Evolutionary conservation across 1,140 invertebrate genomes (phyloP), one percentile per base, ranked within the genome.

Genomic region (Trypoxylus dichotomus): DNA sequence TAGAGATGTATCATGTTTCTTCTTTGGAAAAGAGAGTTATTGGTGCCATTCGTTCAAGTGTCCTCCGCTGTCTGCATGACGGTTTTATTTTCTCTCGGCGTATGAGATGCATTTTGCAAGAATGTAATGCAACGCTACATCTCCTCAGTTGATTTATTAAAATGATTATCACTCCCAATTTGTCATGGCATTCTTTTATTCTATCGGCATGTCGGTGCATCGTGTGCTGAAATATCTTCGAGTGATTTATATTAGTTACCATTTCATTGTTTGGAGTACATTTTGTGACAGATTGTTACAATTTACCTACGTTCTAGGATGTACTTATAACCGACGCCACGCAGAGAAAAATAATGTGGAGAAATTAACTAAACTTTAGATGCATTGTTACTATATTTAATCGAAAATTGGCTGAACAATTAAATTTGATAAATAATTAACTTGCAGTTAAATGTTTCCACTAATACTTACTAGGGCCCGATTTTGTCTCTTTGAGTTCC

Each of bases 1-100:
- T 68, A 29, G 27, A 68, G 27, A 25, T 68, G 60, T 68, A 68
- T 68, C 60, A 68, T 68, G 60, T 63, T 63, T 63, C 3, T 29
- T 3, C 13, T 27, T 68, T 54, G 47, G 13, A 15, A 19, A 19
- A 54, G 15, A 54, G 15, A 19, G 60, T 27, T 68, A 24, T 24
- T 54, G 24, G 7, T 29, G 60, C 21, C 27, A 10, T 68, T 68
- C 27, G 27, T 68, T 13, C 13, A 68, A 24, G 11, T 27, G 60
- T 68, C 60, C 21, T 68, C 24, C 24, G 0, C 8, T 24, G 60
- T 68, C 60, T 68, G 24, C 60, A 68, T 68, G 21, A 27, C 24
- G 11, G 24, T 29, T 27, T 68, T 68, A 29, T 68, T 68, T 68
- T 3, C 15, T 19, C 6, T 5, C 2, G 47, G 19, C 47, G 47